These are phyloP conservation scores for Pseudolaguvia tuberculata DNA, from an alignment of 2,113 vertebrate species.

Conservation along the genomic window DNA sequence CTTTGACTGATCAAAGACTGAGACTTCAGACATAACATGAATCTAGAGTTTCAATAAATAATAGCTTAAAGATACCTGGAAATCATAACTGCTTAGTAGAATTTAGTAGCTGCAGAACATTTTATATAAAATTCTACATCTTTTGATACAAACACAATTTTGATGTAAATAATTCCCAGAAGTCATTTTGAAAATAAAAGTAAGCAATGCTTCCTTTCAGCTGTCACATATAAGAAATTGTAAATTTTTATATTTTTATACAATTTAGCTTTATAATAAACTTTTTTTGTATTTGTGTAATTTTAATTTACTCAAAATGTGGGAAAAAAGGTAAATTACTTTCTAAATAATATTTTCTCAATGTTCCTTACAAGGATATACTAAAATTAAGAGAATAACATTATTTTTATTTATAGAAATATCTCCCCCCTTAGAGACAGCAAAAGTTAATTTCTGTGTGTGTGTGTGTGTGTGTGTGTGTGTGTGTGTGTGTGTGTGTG, in stretches of 20 bases:
- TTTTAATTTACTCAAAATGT: background rate
- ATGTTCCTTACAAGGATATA: background rate
- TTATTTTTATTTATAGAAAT: background rate
- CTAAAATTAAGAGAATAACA: background rate
- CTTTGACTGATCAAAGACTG: slow-evolving; percentile 22
- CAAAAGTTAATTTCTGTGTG: no score
- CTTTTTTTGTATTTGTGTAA: background rate
- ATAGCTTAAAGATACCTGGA: background rate
- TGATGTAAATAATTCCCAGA: background rate
- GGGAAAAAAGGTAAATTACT: background rate
- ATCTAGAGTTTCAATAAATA: background rate
- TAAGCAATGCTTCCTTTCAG: no score
- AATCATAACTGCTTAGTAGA: no score
- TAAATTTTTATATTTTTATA: background rate
- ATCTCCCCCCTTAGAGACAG: background rate
- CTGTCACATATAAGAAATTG: background rate
- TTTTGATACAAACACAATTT: no score
- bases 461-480: no score
- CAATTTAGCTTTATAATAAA: background rate
- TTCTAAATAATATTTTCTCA: background rate
- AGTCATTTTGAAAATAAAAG: background rate
- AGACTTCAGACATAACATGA: background rate
- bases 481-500: no score
- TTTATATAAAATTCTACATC: background rate
- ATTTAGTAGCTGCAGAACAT: background rate